Evolutionary conservation across 2,888 invertebrate species (phyloP), one percentile per base, ranked within the genome.

Genomic region (Argynnis bischoffii): DNA sequence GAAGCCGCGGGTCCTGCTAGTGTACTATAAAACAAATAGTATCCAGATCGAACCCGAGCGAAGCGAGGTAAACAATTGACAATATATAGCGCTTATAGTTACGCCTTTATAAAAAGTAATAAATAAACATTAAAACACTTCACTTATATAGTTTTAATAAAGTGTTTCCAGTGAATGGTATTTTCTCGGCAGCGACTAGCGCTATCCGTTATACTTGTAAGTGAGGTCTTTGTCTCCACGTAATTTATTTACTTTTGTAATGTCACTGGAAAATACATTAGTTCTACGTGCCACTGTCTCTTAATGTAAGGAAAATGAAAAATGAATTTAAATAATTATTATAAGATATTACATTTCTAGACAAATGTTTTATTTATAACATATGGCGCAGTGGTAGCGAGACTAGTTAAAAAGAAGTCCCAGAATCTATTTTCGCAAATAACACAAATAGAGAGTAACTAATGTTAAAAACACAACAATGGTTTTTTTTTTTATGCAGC

Each of bases 161-260:
- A 26, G 48, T 15, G 21, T 57, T 21, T 48, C 48, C 48, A 26
- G 26, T 4, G n/a, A 59, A 48, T 31, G 47, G 1, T 18, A 21
- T 21, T 46, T 41, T 21, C 56, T 56, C 3, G 14, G 56, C 21
- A 26, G 57, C 47, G 57, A 48, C 57, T 15, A 47, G 13, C 5
- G 47, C 57, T 48, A 59, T 59, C 26, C 57, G 11, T 59, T 59
- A 59, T 48, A 48, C 57, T 47, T 59, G 57, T 48, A 59, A 48
- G 57, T 48, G 57, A 59, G 48, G 47, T 59, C 47, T 48, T 59
- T 47, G 47, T 59, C 57, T 59, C 47, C 4, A 1, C 21, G 47
- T 59, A 26, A 59, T 59, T 59, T 48, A 59, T 48, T 59, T 59
- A 47, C 57, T 15, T 59, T 26, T 2, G 47, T 21, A 48, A 59